phyloP scores from a whole-genome alignment of 1,140 invertebrate species.

The Gryon sp. region DNA sequence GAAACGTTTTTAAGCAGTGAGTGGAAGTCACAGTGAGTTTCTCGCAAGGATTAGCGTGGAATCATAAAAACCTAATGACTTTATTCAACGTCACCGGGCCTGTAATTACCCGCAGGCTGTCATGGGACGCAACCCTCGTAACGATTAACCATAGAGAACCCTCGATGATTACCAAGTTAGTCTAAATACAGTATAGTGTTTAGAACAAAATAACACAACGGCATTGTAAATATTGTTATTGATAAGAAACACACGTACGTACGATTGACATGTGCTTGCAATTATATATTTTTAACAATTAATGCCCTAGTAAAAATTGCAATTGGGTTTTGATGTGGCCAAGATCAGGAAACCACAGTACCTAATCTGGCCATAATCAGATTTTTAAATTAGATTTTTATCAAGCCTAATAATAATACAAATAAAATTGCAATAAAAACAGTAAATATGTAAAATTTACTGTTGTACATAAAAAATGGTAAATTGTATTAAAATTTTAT shows the following conservation, averaged over 20 bases:
- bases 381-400: too few species aligned
- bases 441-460: too few species aligned
- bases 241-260: conserved; percentile 25
- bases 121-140: conserved; percentile 68
- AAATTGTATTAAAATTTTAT: too few species aligned
- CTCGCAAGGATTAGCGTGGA: conserved; percentile 51
- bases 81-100: conserved; percentile 76
- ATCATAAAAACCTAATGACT: conserved; percentile 76
- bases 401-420: too few species aligned
- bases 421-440: too few species aligned
- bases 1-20: conserved; percentile 35
- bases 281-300: too few species aligned
- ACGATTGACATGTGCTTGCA: too few species aligned
- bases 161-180: conserved; percentile 78
- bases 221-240: conserved; percentile 53
- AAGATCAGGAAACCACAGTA: too few species aligned
- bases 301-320: too few species aligned
- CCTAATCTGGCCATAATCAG: too few species aligned
- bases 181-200: conserved; percentile 77
- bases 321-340: too few species aligned
- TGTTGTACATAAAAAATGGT: too few species aligned
- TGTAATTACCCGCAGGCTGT: conserved; percentile 77
- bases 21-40: conserved; percentile 30
- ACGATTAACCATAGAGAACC: conserved; percentile 73
- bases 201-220: conserved; percentile 61